Base-by-base conservation (phyloP, 2,888 invertebrate genomes). In the Plagiodera versicolora region DNA sequence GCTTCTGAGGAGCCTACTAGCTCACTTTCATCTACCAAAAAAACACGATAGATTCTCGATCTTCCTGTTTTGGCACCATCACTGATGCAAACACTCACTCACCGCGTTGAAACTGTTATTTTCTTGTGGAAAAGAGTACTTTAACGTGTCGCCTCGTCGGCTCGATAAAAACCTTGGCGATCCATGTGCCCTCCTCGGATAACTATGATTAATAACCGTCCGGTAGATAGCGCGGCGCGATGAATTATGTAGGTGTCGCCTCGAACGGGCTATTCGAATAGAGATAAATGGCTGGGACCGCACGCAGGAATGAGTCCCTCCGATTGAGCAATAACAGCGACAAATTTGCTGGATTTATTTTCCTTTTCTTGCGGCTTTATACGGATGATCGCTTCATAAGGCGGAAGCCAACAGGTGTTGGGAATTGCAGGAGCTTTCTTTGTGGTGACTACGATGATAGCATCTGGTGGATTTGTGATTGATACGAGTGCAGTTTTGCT, bases 141-240 rank as follows among this genome's bases (percentile, higher is more conserved):
- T 77, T 77, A 77, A 73, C 78, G 73, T 78, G 78, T 78, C 39
- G 39, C 39, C n/a, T 24, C 14, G 14, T 4, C 39, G 14, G 2
- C 2, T 11, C 39, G 39, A 39, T 39, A 39, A 39, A 39, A 39
- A 39, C 39, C 10, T 3, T n/a, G 11, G 75, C 73, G 73, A 75
- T 75, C 72, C 72, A 70, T 74, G 71, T 74, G 75, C 75, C 75
- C 70, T 72, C 71, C 39, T 14, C 64, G 72, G 74, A 72, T 74
- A 76, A 76, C 76, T 77, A 77, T 78, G 77, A 77, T 78, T 78
- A 77, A 78, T 78, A 72, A 71, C 64, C 67, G 60, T 61, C 63
- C 61, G 68, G 68, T 63, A 73, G 76, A 76, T 76, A 76, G 73
- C 68, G 68, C 70, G 70, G 69, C 67, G 74, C 73, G 74, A 76